A percentile compares a stretch with the other conserved stretches of the same genome.
phyloP scores from a whole-genome alignment of 2,888 invertebrate species.

The Hetaerina titia region DNA sequence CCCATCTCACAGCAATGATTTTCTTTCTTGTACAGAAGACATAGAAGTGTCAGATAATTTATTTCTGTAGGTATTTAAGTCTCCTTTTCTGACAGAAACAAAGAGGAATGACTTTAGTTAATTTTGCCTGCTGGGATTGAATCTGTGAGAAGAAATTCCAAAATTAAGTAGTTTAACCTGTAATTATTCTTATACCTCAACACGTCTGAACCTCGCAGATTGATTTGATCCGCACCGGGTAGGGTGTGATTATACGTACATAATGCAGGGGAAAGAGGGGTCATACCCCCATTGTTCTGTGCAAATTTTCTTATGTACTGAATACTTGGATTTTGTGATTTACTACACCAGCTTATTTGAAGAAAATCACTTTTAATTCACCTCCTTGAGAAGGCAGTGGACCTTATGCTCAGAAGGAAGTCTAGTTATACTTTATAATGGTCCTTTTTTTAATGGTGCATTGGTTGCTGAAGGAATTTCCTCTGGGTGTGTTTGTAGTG shows the following conservation, averaged over 20 bases:
- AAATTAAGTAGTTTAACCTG: background rate
- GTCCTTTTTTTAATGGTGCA: background rate
- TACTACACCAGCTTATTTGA: background rate
- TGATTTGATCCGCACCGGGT: background rate
- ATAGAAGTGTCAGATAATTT: background rate
- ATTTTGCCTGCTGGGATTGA: background rate
- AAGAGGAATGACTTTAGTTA: background rate
- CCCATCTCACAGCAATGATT: slow-evolving; percentile 19
- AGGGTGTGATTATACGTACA: background rate
- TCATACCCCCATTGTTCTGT: background rate
- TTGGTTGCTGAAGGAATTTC: background rate
- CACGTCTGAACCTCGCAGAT: background rate
- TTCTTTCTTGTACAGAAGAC: background rate
- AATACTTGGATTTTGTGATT: background rate
- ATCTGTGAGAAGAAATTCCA: background rate
- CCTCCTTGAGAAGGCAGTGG: background rate
- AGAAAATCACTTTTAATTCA: background rate
- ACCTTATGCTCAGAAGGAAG: background rate
- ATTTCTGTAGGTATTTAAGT: background rate
- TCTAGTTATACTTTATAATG: background rate
- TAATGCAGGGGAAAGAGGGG: background rate
- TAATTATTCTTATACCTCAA: slow-evolving; percentile 53
- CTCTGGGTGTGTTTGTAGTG: background rate
- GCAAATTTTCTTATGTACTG: background rate
- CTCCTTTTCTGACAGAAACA: slow-evolving; percentile 4